Evolutionary conservation across 2,888 invertebrate species (phyloP).

Genomic region (Leptinotarsa tumamoca): DNA sequence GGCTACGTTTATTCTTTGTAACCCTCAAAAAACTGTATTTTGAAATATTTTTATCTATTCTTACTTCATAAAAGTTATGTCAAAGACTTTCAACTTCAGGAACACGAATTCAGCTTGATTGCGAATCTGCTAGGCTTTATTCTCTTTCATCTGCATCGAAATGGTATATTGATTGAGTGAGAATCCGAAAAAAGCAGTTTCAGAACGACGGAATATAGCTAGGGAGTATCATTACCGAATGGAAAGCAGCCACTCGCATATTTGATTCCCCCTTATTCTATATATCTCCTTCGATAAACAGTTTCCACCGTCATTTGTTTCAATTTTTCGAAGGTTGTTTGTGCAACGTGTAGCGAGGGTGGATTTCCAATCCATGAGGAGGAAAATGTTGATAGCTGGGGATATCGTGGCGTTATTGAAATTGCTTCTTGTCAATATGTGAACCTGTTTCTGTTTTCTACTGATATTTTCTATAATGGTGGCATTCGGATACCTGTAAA

Average conservation of each 20-base stretch:
- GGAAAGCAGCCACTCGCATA: slow-evolving; percentile 50
- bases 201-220: slow-evolving; percentile 53
- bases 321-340: slow-evolving; percentile 43
- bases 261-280: slow-evolving; percentile 53
- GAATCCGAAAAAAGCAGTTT: slow-evolving; percentile 52
- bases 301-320: slow-evolving; percentile 49
- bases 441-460: too few relatives aligned
- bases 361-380: neutral
- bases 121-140: slow-evolving; percentile 44
- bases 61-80: neutral
- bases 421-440: too few relatives aligned
- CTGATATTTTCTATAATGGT: too few relatives aligned
- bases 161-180: slow-evolving; percentile 55
- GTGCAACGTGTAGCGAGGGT: slow-evolving; percentile 26
- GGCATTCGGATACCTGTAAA: too few relatives aligned
- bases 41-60: slow-evolving; percentile 5
- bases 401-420: neutral
- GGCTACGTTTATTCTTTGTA: too few relatives aligned
- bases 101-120: slow-evolving; percentile 40
- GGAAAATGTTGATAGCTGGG: neutral
- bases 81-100: slow-evolving; percentile 9
- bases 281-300: slow-evolving; percentile 48
- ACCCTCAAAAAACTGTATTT: neutral
- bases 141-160: slow-evolving; percentile 48
- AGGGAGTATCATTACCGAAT: slow-evolving; percentile 53